Base-by-base conservation (phyloP, 2,888 invertebrate genomes). In the Troides oblongomaculatus region DNA sequence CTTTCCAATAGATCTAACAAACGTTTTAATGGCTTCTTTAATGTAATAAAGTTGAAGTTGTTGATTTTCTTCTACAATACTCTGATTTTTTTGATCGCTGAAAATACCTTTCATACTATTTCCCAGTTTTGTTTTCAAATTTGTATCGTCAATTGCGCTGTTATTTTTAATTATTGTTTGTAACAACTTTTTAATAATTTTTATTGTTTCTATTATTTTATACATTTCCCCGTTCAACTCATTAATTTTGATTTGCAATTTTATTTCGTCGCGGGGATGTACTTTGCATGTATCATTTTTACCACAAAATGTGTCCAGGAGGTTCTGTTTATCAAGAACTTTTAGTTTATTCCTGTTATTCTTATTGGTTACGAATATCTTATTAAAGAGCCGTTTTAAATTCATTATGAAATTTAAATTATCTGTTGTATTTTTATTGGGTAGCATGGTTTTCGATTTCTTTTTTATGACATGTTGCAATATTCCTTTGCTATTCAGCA, bases 101-200 rank as follows among this genome's bases (percentile, higher is more conserved):
- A 79, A 79, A 14, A 58, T 58, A 7, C 10, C 46, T 62, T 62
- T 43, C 25, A 23, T 25, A 23, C 72, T 74, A 3, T 77, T 79
- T 76, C 75, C 85, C 1, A 91, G 64, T 69, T 89, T 83, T 1
- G 73, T 67, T 43, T 69, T 75, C 1, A 64, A 70, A 21, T 70
- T 66, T 56, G 68, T 65, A 46, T 71, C 6, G 30, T 30, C 10
- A 53, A 62, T 66, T 46, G 74, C 66, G 6, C 66, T 70, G 60
- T 70, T 64, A 66, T 78, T 77, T 61, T 81, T 46, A 58, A 81
- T 77, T 25, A 86, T 56, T 23, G 84, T 69, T 68, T 78, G 79
- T 36, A 89, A 72, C 53, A 86, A 76, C 4, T 85, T 86, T 73
- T 89, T 89, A 2, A 90, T 87, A 18, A 79, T 84, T 72, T 78